These are phyloP conservation scores for Mesoclemmys tuberculata DNA, from an alignment of 2,113 vertebrate genomes.

Conservation along the genomic window DNA sequence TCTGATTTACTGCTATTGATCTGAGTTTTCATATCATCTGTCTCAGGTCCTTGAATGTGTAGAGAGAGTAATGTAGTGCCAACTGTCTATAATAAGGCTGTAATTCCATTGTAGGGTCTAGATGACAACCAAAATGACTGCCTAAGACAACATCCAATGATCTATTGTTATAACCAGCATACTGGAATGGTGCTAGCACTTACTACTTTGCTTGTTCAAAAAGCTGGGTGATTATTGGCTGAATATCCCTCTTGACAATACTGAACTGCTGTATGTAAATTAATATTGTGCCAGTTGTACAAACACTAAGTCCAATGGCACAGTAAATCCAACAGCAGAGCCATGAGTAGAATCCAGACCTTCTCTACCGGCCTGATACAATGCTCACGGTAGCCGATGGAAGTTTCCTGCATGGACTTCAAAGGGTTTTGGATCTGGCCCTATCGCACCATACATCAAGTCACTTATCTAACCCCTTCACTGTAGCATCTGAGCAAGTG, in stretches of 20 bases:
- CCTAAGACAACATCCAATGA: background rate
- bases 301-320: fast-evolving
- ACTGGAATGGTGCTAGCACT: background rate
- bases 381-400: fast-evolving
- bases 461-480: background rate
- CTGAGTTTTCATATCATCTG: background rate
- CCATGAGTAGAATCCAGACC: background rate
- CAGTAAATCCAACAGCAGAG: background rate
- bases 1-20: background rate
- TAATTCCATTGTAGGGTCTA: background rate
- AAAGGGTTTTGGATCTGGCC: fast-evolving
- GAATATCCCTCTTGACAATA: background rate
- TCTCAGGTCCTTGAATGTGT: fast-evolving
- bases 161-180: background rate
- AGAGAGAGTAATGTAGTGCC: fast-evolving
- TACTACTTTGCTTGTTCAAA: background rate
- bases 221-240: background rate
- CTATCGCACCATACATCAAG: fast-evolving
- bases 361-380: background rate
- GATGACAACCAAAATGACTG: background rate
- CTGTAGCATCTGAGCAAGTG: background rate
- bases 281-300: background rate
- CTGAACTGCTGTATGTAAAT: fast-evolving
- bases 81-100: fast-evolving
- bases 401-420: background rate